Evolutionary conservation across 2,888 invertebrate genomes (phyloP).

Genomic region (Mesorhabditis sp.): DNA sequence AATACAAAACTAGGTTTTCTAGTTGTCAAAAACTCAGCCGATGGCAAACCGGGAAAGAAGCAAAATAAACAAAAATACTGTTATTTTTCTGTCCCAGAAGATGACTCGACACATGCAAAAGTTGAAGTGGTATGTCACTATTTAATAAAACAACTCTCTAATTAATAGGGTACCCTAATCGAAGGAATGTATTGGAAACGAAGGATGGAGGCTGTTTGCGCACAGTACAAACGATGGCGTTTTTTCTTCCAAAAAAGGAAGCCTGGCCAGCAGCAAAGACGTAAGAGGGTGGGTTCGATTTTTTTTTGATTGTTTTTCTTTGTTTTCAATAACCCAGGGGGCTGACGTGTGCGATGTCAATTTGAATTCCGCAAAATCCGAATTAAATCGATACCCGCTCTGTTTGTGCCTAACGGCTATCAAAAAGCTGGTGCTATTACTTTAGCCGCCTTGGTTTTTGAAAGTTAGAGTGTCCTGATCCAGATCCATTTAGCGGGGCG

Average conservation of each 20-base stretch:
- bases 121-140: conserved; percentile 39
- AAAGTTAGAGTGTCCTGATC: too few relatives aligned
- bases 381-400: too few relatives aligned
- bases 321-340: neutral
- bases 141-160: neutral
- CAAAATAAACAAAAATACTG: conserved; percentile 52
- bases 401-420: too few relatives aligned
- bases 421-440: too few relatives aligned
- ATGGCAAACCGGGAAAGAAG: conserved; percentile 19
- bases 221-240: conserved; percentile 99
- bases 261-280: conserved; percentile 16
- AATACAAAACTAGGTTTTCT: neutral
- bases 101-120: conserved; percentile 55
- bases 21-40: conserved; percentile 33
- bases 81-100: conserved; percentile 58
- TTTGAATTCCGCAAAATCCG: neutral
- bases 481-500: too few relatives aligned
- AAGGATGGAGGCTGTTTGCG: conserved; percentile 88
- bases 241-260: conserved; percentile 65
- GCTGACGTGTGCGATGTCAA: neutral
- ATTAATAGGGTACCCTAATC: conserved; percentile 80
- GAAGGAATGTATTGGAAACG: conserved; percentile 99
- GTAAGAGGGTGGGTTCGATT: conserved; percentile 16
- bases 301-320: conserved; percentile 7
- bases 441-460: too few relatives aligned